Evolutionary conservation across 2,888 invertebrate genomes (phyloP).

Genomic region (Cistogaster globosa): DNA sequence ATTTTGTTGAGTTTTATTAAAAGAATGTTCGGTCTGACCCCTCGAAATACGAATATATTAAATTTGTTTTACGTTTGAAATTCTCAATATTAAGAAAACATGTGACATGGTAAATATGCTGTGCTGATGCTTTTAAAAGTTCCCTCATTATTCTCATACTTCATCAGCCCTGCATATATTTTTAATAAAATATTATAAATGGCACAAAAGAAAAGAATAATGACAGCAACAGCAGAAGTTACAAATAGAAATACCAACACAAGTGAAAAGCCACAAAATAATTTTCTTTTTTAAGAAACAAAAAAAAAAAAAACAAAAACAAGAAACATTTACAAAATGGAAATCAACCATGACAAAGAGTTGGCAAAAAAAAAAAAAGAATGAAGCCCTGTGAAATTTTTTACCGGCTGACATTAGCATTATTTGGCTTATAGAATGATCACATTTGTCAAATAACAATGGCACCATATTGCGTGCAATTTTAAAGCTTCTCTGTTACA

Average conservation of each 20-base stretch:
- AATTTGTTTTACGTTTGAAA: neutral
- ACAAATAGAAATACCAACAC: conserved; percentile 23
- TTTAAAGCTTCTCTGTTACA: conserved; percentile 43
- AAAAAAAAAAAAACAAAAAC: conserved; percentile 2
- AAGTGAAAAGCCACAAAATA: conserved; percentile 23
- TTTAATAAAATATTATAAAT: conserved; percentile 49
- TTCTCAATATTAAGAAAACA: neutral
- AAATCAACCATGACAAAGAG: conserved; percentile 36
- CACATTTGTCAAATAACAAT: conserved; percentile 68
- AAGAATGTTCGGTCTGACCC: too few species aligned
- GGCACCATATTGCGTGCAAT: conserved; percentile 64
- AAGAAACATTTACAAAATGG: neutral
- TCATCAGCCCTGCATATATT: conserved; percentile 49
- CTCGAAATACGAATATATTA: neutral
- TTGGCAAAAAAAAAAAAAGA: conserved; percentile 18
- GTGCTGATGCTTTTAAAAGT: conserved; percentile 10
- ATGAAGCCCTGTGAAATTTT: conserved; percentile 38
- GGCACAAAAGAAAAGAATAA: conserved; percentile 1
- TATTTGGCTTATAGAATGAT: conserved; percentile 67
- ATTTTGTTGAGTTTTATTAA: too few species aligned
- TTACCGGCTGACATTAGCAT: conserved; percentile 60
- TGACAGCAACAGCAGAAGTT: conserved; percentile 8
- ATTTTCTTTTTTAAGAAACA: neutral
- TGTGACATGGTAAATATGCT: neutral
- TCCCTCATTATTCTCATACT: conserved; percentile 55